Conservation (phyloP, 2,113 vertebrate species). For the Rhinogobius similis region DNA sequence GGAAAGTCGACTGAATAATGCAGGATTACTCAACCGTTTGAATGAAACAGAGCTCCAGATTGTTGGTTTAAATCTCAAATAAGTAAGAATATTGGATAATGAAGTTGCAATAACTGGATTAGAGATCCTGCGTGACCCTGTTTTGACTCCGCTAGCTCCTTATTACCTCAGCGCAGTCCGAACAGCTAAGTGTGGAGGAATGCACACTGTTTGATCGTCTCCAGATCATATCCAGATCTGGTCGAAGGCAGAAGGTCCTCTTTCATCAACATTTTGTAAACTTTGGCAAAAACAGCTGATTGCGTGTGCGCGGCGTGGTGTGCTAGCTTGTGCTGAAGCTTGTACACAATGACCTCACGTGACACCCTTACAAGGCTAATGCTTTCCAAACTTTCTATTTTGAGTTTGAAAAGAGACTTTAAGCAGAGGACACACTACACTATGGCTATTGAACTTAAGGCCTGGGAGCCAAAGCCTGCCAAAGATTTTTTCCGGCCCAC, state of each 20-base stretch:
- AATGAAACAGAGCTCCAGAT: too few relatives aligned
- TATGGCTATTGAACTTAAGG: too few relatives aligned
- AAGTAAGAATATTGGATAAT: too few relatives aligned
- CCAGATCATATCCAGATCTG: slow-evolving; percentile 25
- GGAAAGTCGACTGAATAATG: not conserved
- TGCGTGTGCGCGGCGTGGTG: not conserved
- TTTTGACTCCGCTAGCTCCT: slow-evolving; percentile 44
- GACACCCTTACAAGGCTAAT: not conserved
- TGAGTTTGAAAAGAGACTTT: too few relatives aligned
- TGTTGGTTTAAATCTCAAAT: too few relatives aligned
- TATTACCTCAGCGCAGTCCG: slow-evolving; percentile 49
- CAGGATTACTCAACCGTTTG: not conserved
- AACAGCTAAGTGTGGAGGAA: slow-evolving; percentile 63
- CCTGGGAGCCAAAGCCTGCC: too few relatives aligned
- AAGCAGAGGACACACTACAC: too few relatives aligned
- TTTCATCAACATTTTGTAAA: slow-evolving; percentile 32
- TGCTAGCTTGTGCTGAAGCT: not conserved
- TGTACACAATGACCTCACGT: not conserved
- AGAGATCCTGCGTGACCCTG: slow-evolving; percentile 11
- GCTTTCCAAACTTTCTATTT: too few relatives aligned
- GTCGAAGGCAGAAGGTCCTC: slow-evolving; percentile 14
- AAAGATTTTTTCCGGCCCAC: too few relatives aligned
- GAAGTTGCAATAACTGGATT: not conserved
- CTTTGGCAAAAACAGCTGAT: slow-evolving; percentile 11
- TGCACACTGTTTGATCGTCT: slow-evolving; percentile 47